Evolutionary conservation across 2,797 vertebrate genomes (phyloP).

Genomic region (Atherinosoma microstoma): DNA sequence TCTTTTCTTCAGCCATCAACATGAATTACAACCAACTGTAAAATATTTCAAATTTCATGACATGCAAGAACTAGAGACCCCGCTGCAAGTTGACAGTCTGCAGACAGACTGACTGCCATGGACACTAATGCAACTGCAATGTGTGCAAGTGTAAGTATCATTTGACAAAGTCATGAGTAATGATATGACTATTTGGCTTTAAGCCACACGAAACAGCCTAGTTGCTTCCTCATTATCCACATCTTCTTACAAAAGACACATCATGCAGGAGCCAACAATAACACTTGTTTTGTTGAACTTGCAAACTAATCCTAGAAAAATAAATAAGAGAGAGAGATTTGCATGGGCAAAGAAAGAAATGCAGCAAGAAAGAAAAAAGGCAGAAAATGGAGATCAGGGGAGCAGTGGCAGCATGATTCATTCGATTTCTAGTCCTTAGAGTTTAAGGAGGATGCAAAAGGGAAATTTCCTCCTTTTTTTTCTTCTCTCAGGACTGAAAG

Average conservation of each 20-base stretch:
- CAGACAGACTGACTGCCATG: background rate
- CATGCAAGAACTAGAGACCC: too few relatives aligned
- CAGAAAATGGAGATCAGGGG: too few relatives aligned
- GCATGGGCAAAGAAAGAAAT: rapidly evolving
- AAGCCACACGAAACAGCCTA: conserved; percentile 6
- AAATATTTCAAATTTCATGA: too few relatives aligned
- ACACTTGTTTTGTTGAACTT: background rate
- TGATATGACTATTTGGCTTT: conserved; percentile 19
- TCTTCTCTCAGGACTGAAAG: too few relatives aligned
- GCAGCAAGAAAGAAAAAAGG: background rate
- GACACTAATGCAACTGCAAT: background rate
- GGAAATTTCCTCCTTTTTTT: too few relatives aligned
- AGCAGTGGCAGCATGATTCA: too few relatives aligned
- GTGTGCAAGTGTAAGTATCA: background rate
- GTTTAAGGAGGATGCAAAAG: too few relatives aligned
- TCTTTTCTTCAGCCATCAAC: too few relatives aligned
- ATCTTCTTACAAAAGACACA: background rate
- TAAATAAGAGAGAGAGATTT: background rate
- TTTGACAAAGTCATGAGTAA: conserved; percentile 10
- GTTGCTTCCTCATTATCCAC: conserved; percentile 30
- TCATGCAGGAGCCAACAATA: conserved; percentile 11
- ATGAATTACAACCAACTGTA: too few relatives aligned
- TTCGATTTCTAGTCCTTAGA: too few relatives aligned
- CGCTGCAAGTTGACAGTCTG: too few relatives aligned
- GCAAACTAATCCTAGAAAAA: background rate